Evolutionary conservation across 2,888 invertebrate species (phyloP).

Genomic region (Ctena decussata): DNA sequence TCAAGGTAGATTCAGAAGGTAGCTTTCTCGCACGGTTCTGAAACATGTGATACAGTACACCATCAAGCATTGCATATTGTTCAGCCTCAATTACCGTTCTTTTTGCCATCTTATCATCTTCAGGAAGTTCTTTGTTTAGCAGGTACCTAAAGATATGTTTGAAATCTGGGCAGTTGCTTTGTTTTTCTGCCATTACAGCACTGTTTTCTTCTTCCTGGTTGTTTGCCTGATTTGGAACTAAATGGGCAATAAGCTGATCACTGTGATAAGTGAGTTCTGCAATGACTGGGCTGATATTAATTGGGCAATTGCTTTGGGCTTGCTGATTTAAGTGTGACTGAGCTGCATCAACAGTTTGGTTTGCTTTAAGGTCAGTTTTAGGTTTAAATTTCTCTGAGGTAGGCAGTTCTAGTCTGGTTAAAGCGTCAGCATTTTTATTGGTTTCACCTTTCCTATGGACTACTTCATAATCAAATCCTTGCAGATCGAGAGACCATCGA

Average conservation of each 20-base stretch:
- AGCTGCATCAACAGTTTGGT: not conserved
- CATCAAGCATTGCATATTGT: slow-evolving; percentile 37
- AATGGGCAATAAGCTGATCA: no score
- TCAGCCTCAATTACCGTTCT: slow-evolving; percentile 17
- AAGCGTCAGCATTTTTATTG: not conserved
- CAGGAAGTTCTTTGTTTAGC: slow-evolving; percentile 28
- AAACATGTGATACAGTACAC: slow-evolving; percentile 44
- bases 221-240: not conserved
- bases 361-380: no score
- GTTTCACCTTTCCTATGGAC: not conserved
- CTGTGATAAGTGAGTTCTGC: not conserved
- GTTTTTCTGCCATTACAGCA: slow-evolving; percentile 15
- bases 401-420: no score
- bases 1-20: not conserved
- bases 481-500: slow-evolving; percentile 25
- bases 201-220: no score
- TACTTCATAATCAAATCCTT: not conserved
- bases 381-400: not conserved
- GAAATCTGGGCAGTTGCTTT: slow-evolving; percentile 34
- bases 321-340: no score
- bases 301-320: no score
- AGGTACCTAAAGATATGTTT: slow-evolving; percentile 25
- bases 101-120: slow-evolving; percentile 14
- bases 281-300: no score
- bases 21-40: slow-evolving; percentile 21